These are phyloP conservation scores for Hemibagrus wyckioides DNA, from an alignment of 2,113 vertebrate genomes.

Conservation along the genomic window DNA sequence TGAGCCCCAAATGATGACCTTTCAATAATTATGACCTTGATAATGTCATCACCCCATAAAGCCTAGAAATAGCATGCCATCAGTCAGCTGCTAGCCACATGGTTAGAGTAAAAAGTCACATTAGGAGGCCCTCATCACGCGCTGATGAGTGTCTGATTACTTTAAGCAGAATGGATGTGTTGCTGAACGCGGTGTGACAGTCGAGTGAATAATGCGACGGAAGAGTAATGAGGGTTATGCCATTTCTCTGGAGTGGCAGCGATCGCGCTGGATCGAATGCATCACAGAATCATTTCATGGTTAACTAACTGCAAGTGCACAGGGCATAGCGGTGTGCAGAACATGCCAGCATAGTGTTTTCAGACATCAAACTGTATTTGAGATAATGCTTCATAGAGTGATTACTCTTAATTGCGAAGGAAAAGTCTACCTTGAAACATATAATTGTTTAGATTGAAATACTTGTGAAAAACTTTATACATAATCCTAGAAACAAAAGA, in stretches of 20 bases:
- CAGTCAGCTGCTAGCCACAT: constrained; percentile 33
- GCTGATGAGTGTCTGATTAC: constrained; percentile 45
- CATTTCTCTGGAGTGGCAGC: constrained; percentile 37
- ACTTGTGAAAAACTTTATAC: not conserved
- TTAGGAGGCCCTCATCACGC: constrained; percentile 32
- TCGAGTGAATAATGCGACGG: constrained; percentile 38
- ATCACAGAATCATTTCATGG: constrained; percentile 27
- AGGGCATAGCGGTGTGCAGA: not conserved
- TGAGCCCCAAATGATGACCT: not conserved
- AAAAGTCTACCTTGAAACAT: not conserved
- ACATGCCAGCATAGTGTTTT: not conserved
- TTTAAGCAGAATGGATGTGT: constrained; percentile 45
- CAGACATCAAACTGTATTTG: not conserved
- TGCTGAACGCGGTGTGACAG: constrained; percentile 33
- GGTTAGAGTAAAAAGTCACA: constrained; percentile 32
- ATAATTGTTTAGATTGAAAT: not conserved
- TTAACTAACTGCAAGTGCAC: constrained; percentile 32
- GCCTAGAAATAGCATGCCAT: constrained; percentile 11
- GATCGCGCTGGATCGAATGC: constrained; percentile 2
- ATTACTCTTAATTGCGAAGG: not conserved
- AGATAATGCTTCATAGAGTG: not conserved
- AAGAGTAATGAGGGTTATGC: constrained; percentile 43
- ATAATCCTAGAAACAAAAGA: not conserved
- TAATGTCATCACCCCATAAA: constrained; percentile 25
- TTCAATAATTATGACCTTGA: constrained; percentile 43